Percentiles rank a stretch among this genome's conserved stretches.
These are phyloP conservation scores for Tetragonisca angustula DNA, from an alignment of 2,888 invertebrate species.

Conservation along the genomic window DNA sequence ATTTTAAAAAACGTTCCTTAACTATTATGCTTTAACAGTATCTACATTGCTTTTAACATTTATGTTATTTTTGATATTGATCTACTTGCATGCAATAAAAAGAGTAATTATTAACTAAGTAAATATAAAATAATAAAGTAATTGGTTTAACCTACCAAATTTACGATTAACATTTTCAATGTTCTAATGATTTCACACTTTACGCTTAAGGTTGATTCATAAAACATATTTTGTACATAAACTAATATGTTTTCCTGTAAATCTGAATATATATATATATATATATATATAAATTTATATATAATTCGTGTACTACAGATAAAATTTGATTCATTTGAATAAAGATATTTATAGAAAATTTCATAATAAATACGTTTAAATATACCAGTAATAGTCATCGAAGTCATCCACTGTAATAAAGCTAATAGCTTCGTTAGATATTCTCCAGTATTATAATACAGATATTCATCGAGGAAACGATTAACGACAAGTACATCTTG, in stretches of 20 bases:
- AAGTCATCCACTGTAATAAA: constrained; percentile 79
- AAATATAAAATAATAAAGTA: not conserved
- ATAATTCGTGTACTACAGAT: no score
- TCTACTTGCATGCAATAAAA: not conserved
- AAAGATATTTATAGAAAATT: not conserved
- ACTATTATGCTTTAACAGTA: not conserved
- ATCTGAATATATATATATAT: constrained; percentile 64
- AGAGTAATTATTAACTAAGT: not conserved
- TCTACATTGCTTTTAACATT: not conserved
- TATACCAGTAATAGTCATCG: constrained; percentile 72
- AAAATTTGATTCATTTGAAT: not conserved
- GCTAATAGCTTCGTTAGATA: constrained; percentile 73
- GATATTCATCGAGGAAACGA: constrained; percentile 79
- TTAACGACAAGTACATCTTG: constrained; percentile 80
- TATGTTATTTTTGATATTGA: not conserved
- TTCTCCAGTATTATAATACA: constrained; percentile 76
- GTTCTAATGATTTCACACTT: constrained; percentile 78
- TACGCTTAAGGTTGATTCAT: constrained; percentile 72
- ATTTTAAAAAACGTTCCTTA: not conserved
- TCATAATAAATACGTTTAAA: constrained; percentile 2
- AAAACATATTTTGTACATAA: constrained; percentile 76
- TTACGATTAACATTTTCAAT: constrained; percentile 71
- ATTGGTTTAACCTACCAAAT: constrained; percentile 72
- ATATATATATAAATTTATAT: no score
- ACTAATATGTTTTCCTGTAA: constrained; percentile 73